Evolutionary conservation across 2,113 vertebrate species (phyloP).

Genomic region (Tricholaema leucomelas): DNA sequence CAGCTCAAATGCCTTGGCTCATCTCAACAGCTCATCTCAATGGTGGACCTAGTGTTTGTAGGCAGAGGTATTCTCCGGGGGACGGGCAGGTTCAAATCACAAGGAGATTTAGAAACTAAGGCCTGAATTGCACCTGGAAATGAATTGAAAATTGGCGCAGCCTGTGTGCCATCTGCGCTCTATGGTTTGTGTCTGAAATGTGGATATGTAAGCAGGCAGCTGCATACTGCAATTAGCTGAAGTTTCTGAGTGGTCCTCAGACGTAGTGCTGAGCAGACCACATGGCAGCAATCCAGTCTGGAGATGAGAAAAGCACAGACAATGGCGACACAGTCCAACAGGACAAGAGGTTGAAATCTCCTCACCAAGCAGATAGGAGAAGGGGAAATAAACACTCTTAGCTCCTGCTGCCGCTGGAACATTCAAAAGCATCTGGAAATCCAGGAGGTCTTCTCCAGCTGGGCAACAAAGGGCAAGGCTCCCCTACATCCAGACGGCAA

Average conservation of each 20-base stretch:
- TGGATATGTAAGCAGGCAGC: slow-evolving; percentile 69
- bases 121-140: slow-evolving; percentile 68
- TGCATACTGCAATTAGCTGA: slow-evolving; percentile 69
- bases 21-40: not conserved
- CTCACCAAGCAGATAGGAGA: slow-evolving; percentile 55
- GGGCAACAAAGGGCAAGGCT: slow-evolving; percentile 43
- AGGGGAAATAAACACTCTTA: slow-evolving; percentile 61
- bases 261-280: slow-evolving; percentile 67
- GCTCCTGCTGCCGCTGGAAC: slow-evolving; percentile 57
- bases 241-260: slow-evolving; percentile 72
- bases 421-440: slow-evolving; percentile 68
- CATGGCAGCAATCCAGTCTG: slow-evolving; percentile 70
- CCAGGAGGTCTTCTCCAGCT: slow-evolving; percentile 53
- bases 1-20: not conserved
- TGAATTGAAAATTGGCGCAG: slow-evolving; percentile 64
- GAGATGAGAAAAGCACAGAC: slow-evolving; percentile 65
- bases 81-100: slow-evolving; percentile 26
- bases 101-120: slow-evolving; percentile 56
- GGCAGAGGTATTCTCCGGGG: slow-evolving; percentile 10
- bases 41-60: rapidly evolving
- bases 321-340: slow-evolving; percentile 64
- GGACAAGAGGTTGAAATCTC: slow-evolving; percentile 71
- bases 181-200: slow-evolving; percentile 66
- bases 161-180: slow-evolving; percentile 62
- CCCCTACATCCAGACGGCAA: slow-evolving; percentile 8